Evolutionary conservation across 2,888 invertebrate species (phyloP), one percentile per base, ranked within the genome.

Genomic region (Philopedon plagiatum): DNA sequence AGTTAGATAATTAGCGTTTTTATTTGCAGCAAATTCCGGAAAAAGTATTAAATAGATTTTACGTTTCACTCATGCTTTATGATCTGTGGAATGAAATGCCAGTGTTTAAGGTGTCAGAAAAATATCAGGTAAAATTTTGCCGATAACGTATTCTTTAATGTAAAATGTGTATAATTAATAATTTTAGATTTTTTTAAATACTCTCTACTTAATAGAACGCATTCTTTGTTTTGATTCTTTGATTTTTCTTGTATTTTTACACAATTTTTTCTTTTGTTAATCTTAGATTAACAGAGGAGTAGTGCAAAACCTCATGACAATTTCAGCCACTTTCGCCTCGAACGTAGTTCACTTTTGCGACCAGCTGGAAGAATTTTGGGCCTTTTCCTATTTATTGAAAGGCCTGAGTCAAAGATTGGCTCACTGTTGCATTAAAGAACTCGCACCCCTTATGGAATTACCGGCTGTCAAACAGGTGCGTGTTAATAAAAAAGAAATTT

Each of bases 361-460:
- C 86, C 92, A 92, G 82, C 84, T 97, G 73, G 89, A 91, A 21
- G 91, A 92, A 77, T 91, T 96, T 85, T 97, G 96, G 96, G 89
- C 93, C 41, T 96, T 93, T 83, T 88, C 90, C 26, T 91, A 93
- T 76, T 86, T 98, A 74, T 87, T 99, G 67, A 88, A 86, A 19
- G 90, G 90, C 74, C 91, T 98, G 82, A 90, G 92, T 29, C 88
- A 90, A 77, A 88, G 92, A 71, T 88, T 98, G 78, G 91, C 93
- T 74, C 91, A 94, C 82, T 96, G 96, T 85, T 94, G 94, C 69
- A 90, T 93, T 8, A 87, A 89, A 0, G 96, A 97, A 78, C 86
- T 98, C 64, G 87, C 92, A 32, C 92, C 92, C 9, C 87, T 99
- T 18, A 91, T 98, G 91, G 94, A 96, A 76, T 88, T 98, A 77